These are phyloP conservation scores for Cacajao melanocephalus DNA, from an alignment of 2,797 vertebrate genomes.

Conservation along the genomic window DNA sequence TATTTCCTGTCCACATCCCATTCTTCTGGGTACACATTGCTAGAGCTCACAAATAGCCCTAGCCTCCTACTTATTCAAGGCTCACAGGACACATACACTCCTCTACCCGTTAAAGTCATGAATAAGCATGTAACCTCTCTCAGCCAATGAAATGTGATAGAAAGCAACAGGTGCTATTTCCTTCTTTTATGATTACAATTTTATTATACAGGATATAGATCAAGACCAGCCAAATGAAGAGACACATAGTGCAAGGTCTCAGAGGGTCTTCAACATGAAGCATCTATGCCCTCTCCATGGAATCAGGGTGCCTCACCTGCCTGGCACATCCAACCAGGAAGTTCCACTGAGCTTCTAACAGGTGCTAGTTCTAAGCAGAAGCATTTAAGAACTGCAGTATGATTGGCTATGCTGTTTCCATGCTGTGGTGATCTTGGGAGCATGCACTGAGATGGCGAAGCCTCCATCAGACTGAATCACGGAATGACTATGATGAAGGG, in stretches of 20 bases:
- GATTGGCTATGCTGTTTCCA: not conserved
- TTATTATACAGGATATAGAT: not conserved
- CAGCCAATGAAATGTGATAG: not conserved
- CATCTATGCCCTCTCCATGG: not conserved
- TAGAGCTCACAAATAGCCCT: not conserved
- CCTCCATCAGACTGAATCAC: not conserved
- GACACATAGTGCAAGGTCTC: not conserved
- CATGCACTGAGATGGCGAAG: not conserved
- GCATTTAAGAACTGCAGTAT: not conserved
- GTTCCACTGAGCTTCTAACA: not conserved
- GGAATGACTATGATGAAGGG: not conserved
- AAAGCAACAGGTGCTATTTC: not conserved
- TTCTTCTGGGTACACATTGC: not conserved
- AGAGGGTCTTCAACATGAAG: not conserved
- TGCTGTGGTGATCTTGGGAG: accelerated
- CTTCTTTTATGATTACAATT: not conserved
- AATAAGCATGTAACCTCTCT: not conserved
- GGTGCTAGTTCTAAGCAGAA: not conserved
- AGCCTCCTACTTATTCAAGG: not conserved
- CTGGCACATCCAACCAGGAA: not conserved
- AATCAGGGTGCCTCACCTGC: not conserved
- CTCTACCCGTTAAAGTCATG: not conserved
- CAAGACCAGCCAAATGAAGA: not conserved
- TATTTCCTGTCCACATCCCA: not conserved
- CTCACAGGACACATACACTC: too few species aligned